A percentile compares a stretch with the other conserved stretches of the same genome.
These are phyloP conservation scores for Catotricha subobsoleta DNA, from an alignment of 2,888 invertebrate genomes.

Conservation along the genomic window DNA sequence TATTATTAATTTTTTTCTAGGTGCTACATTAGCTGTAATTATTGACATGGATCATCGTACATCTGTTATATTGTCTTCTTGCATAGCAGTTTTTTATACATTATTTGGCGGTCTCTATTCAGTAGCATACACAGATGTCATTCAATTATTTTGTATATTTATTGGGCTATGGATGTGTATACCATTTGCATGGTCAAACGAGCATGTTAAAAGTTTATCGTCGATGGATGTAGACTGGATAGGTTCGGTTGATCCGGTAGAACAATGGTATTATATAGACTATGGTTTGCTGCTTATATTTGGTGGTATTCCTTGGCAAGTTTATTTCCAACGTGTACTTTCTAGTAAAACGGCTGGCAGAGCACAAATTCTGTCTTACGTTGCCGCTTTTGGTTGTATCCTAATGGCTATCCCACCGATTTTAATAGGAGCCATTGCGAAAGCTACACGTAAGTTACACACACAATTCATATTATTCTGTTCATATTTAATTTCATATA, in stretches of 20 bases:
- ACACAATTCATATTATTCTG: neutral
- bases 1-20: conserved; percentile 29
- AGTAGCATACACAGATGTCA: conserved; percentile 97
- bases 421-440: conserved; percentile 91
- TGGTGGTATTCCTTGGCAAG: conserved; percentile 97
- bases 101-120: conserved; percentile 95
- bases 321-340: conserved; percentile 92
- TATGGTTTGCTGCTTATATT: conserved; percentile 76
- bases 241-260: conserved; percentile 50
- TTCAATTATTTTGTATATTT: conserved; percentile 95
- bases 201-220: conserved; percentile 64
- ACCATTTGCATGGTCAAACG: conserved; percentile 83
- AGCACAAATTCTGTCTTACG: conserved; percentile 87
- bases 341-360: conserved; percentile 88
- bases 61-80: conserved; percentile 86
- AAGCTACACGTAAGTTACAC: conserved; percentile 80
- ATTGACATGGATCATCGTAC: conserved; percentile 87
- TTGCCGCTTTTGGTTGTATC: conserved; percentile 89
- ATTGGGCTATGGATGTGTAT: conserved; percentile 97
- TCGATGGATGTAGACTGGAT: conserved; percentile 82
- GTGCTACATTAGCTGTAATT: conserved; percentile 91
- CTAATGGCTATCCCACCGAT: conserved; percentile 96
- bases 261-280: conserved; percentile 72
- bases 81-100: conserved; percentile 94
- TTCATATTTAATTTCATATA: neutral